Conservation (phyloP, 2,797 vertebrate genomes). For the Chaenodraco wilsoni region DNA sequence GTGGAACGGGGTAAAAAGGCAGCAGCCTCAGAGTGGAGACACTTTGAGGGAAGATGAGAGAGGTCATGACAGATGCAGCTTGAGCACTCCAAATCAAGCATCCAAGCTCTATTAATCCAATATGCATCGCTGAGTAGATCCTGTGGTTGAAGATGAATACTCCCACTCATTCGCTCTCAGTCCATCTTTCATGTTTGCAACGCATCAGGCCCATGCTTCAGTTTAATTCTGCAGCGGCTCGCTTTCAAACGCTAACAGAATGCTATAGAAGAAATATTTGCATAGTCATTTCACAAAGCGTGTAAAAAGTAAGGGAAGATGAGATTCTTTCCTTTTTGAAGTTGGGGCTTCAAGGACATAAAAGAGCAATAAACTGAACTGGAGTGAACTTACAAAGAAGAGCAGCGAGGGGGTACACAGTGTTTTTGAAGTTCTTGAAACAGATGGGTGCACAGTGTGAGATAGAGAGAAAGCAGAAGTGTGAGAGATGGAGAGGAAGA, state of each 20-base stretch:
- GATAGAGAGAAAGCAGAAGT: constrained; percentile 42
- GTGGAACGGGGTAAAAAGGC: constrained; percentile 57
- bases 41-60: constrained; percentile 53
- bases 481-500: constrained; percentile 55
- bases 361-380: constrained; percentile 50
- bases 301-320: constrained; percentile 25
- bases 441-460: constrained; percentile 81
- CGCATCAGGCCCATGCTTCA: constrained; percentile 47
- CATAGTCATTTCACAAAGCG: constrained; percentile 20
- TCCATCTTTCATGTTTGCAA: constrained; percentile 39
- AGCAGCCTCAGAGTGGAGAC: constrained; percentile 42
- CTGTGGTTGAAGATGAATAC: constrained; percentile 55
- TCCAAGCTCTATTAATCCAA: constrained; percentile 65
- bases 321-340: constrained; percentile 48
- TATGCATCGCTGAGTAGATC: constrained; percentile 60
- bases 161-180: constrained; percentile 57
- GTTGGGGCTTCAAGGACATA: constrained; percentile 41
- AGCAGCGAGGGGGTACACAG: constrained; percentile 39
- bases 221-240: constrained; percentile 38
- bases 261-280: constrained; percentile 39
- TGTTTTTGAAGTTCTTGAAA: constrained; percentile 67
- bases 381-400: constrained; percentile 39
- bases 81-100: constrained; percentile 64
- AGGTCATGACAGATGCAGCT: constrained; percentile 63
- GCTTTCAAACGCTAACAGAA: constrained; percentile 34